Base-by-base conservation (phyloP, 2,113 vertebrate species). In the Dipodomys spectabilis region DNA sequence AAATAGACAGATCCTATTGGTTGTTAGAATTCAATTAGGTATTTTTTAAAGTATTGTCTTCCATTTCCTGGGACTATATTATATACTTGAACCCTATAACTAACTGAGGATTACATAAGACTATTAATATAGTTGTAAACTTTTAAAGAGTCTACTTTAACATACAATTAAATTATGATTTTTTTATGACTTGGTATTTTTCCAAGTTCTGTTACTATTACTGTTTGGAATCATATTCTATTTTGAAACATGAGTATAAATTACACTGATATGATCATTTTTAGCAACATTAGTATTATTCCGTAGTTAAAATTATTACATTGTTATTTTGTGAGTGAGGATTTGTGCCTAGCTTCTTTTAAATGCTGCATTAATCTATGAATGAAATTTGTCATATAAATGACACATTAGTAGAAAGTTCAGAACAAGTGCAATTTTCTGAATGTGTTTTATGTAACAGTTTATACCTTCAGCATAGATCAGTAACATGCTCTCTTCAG, bases 381-480 rank as follows among this genome's bases (percentile, higher is more conserved):
- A 97, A 96, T 96, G 90, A 95, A 97, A 97, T 96, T 97, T 97
- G 69, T 97, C 90, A 96, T 97, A 69, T 92, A 97, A 98, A 96
- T 96, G 92, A 96, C 80, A 92, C 81, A 86, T 96, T 97, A 97
- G 97, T 96, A 97, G 93, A 88, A 98, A 97, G 90, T 96, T 96
- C 96, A 65, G 86, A 97, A 94, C 1, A 32, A 96, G 28, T 92
- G 30, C 83, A 71, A 75, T 95, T 97, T 93, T 98, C 92, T 94
- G 81, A 94, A 82, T 96, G 35, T 96, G 35, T 97, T 97, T 97
- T 93, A 75, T 96, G 0, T 91, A 95, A 92, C 78, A 90, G 94
- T 97, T 98, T 97, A 93, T 96, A 93, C 86, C 88, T 97, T 98
- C 35, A 6, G 32, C 62, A 53, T 86, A 94, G 94, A 97, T 97